Conservation (phyloP, 1,140 invertebrate species). For the Telenomus remus region DNA sequence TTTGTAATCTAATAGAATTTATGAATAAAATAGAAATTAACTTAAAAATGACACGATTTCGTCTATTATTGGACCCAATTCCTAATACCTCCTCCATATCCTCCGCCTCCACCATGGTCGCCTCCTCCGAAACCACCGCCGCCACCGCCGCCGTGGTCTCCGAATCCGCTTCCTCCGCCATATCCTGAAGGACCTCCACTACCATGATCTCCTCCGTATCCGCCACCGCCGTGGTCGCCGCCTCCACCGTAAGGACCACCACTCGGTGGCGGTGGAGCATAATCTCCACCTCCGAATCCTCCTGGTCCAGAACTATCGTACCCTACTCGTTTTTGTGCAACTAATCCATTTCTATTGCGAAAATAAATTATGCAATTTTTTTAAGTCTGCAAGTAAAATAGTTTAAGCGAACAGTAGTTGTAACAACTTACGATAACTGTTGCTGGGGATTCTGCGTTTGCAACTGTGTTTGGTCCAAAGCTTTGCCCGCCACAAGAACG, state of each 20-base stretch:
- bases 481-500: constrained; percentile 72
- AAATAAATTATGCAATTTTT: background rate
- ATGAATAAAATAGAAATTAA: too few species aligned
- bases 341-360: constrained; percentile 57
- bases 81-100: constrained; percentile 13
- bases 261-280: constrained; percentile 5
- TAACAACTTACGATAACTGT: constrained; percentile 69
- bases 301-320: constrained; percentile 45
- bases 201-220: constrained; percentile 15
- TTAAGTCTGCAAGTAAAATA: too few species aligned
- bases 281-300: constrained; percentile 33
- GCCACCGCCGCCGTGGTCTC: constrained; percentile 16
- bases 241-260: constrained; percentile 26
- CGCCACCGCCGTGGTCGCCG: constrained; percentile 14
- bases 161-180: constrained; percentile 23
- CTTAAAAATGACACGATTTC: too few species aligned
- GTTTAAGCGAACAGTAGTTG: too few species aligned
- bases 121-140: constrained; percentile 30
- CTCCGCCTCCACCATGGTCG: constrained; percentile 9
- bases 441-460: constrained; percentile 61
- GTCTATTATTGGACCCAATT: too few species aligned
- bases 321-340: constrained; percentile 66
- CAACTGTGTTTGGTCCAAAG: constrained; percentile 68
- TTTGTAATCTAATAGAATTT: too few species aligned
- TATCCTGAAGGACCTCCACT: constrained; percentile 13